phyloP scores from a whole-genome alignment of 1,140 invertebrate genomes.

The Brachionus rotundiformis region DNA sequence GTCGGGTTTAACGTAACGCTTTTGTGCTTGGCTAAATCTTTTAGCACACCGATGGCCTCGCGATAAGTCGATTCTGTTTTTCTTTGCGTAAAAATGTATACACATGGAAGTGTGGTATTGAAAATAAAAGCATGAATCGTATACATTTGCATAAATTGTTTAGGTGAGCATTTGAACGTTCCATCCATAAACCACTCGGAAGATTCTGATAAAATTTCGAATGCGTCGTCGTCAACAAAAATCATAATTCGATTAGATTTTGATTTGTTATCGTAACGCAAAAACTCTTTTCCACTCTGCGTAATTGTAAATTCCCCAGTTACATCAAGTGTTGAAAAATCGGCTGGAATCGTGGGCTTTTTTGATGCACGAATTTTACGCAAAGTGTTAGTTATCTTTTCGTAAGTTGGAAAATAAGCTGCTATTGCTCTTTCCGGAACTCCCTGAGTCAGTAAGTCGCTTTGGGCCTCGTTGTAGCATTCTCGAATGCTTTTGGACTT shows the following conservation, averaged over 20 bases:
- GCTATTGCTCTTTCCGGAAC: conserved; percentile 10
- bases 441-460: not conserved
- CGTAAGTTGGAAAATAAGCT: not conserved
- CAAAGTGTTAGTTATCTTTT: not conserved
- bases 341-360: not conserved
- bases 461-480: not conserved
- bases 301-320: not conserved
- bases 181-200: not conserved
- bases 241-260: not conserved
- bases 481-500: not conserved
- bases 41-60: not conserved
- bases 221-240: not conserved
- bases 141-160: conserved; percentile 8
- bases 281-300: not conserved
- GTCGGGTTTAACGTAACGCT: not conserved
- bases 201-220: not conserved
- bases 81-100: conserved; percentile 6
- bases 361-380: not conserved
- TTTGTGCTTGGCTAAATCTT: not conserved
- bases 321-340: not conserved
- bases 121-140: conserved; percentile 4
- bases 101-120: not conserved
- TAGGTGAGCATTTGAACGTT: not conserved
- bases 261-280: conserved; percentile 21
- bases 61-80: not conserved